Conservation (phyloP, 2,797 vertebrate genomes). For the Gymnodraco acuticeps region DNA sequence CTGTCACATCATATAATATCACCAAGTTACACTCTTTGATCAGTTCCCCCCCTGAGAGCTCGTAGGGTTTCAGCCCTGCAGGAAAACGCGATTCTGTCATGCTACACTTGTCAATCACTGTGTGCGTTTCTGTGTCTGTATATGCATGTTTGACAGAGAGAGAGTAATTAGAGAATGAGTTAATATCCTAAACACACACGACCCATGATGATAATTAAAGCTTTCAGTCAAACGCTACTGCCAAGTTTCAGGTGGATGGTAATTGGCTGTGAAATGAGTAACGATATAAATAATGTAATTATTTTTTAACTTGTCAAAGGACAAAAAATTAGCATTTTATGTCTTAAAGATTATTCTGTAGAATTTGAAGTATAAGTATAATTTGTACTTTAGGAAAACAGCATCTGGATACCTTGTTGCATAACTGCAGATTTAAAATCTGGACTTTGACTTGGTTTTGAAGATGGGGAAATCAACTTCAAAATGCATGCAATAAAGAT, state of each 20-base stretch:
- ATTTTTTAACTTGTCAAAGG: constrained; percentile 32
- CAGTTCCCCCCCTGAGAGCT: constrained; percentile 55
- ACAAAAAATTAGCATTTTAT: constrained; percentile 19
- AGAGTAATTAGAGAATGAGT: background rate
- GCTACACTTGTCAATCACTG: constrained; percentile 42
- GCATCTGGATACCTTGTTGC: constrained; percentile 2
- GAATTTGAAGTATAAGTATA: background rate
- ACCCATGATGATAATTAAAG: constrained; percentile 56
- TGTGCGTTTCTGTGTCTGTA: constrained; percentile 1
- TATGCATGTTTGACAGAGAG: constrained; percentile 9
- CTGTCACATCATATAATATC: constrained; percentile 71
- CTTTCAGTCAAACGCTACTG: constrained; percentile 45
- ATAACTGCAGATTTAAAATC: background rate
- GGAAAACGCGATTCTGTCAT: constrained; percentile 42
- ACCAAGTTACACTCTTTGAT: constrained; percentile 58
- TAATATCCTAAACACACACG: constrained; percentile 40
- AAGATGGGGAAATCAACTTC: background rate
- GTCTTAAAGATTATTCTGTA: background rate
- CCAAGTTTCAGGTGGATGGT: constrained; percentile 42
- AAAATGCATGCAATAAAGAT: background rate
- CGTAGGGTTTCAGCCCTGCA: constrained; percentile 44
- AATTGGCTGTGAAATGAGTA: constrained; percentile 49
- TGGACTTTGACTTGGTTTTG: constrained; percentile 8
- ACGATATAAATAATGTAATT: constrained; percentile 36
- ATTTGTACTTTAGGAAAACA: background rate